phyloP scores from a whole-genome alignment of 2,113 vertebrate species.

The Oophaga pumilio region DNA sequence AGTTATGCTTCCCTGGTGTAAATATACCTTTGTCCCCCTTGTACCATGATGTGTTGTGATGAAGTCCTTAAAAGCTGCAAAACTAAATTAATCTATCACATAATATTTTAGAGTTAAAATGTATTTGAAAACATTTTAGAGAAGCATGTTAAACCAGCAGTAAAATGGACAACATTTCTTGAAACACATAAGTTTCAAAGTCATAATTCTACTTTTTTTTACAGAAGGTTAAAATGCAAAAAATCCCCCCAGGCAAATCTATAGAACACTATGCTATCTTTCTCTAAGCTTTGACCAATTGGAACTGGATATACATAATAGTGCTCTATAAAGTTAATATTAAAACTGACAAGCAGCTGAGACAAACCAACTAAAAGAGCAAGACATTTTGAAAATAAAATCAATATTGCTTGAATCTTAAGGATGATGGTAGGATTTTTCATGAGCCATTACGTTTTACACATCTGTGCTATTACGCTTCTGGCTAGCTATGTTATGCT shows the following conservation, averaged over 20 bases:
- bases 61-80: background rate
- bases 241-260: slow-evolving; percentile 38
- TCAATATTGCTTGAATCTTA: slow-evolving; percentile 23
- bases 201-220: slow-evolving; percentile 31
- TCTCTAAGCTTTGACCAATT: slow-evolving; percentile 29
- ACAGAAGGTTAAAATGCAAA: slow-evolving; percentile 47
- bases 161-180: background rate
- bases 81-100: background rate
- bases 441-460: slow-evolving; percentile 24
- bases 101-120: background rate
- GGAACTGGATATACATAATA: slow-evolving; percentile 42
- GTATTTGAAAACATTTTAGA: background rate
- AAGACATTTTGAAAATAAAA: slow-evolving; percentile 30
- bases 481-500: background rate
- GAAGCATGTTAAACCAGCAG: background rate
- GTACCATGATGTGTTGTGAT: background rate
- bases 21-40: too few species aligned
- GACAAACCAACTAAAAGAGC: slow-evolving; percentile 40
- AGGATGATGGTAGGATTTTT: slow-evolving; percentile 13
- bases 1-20: too few species aligned
- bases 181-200: slow-evolving; percentile 39
- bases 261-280: slow-evolving; percentile 30
- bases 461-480: slow-evolving; percentile 21
- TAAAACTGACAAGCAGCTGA: slow-evolving; percentile 51
- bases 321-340: slow-evolving; percentile 30